A percentile compares a stretch with the other conserved stretches of the same genome.
These are phyloP conservation scores for Villa cingulata DNA, from an alignment of 2,888 invertebrate species.

Conservation along the genomic window DNA sequence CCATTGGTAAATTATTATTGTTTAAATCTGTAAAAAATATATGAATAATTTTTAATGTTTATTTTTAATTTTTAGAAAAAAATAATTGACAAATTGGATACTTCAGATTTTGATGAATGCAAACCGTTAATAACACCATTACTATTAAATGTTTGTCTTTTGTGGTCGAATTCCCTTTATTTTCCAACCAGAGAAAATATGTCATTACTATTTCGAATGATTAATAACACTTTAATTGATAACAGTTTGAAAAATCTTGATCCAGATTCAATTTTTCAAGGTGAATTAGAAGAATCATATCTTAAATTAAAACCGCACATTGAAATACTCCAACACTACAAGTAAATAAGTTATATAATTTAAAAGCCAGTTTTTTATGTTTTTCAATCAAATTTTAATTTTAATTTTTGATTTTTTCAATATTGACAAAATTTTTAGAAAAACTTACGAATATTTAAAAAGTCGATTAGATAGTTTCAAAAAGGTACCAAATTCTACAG, in stretches of 20 bases:
- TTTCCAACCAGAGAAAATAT: conserved; percentile 52
- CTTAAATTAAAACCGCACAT: conserved; percentile 43
- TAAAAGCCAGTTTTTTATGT: neutral
- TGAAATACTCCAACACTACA: conserved; percentile 41
- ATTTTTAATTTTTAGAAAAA: conserved; percentile 23
- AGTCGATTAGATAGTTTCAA: conserved; percentile 31
- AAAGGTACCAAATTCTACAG: conserved; percentile 24
- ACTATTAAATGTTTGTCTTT: conserved; percentile 64
- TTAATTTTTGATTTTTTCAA: neutral
- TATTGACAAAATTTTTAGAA: conserved; percentile 22
- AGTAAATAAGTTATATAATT: conserved; percentile 31
- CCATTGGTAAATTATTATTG: conserved; percentile 42
- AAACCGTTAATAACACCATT: conserved; percentile 48
- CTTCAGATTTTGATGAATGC: conserved; percentile 51
- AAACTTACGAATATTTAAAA: conserved; percentile 39
- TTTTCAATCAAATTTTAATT: neutral
- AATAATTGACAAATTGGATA: conserved; percentile 59
- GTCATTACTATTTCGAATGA: conserved; percentile 59
- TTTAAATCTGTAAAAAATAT: neutral
- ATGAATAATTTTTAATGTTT: neutral
- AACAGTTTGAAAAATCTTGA: conserved; percentile 60
- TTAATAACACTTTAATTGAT: conserved; percentile 68
- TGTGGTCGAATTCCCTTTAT: conserved; percentile 75
- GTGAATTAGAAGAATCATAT: conserved; percentile 64
- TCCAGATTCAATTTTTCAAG: conserved; percentile 69